Base-by-base conservation (phyloP, 2,888 invertebrate species). In the Sussaba pulchella region DNA sequence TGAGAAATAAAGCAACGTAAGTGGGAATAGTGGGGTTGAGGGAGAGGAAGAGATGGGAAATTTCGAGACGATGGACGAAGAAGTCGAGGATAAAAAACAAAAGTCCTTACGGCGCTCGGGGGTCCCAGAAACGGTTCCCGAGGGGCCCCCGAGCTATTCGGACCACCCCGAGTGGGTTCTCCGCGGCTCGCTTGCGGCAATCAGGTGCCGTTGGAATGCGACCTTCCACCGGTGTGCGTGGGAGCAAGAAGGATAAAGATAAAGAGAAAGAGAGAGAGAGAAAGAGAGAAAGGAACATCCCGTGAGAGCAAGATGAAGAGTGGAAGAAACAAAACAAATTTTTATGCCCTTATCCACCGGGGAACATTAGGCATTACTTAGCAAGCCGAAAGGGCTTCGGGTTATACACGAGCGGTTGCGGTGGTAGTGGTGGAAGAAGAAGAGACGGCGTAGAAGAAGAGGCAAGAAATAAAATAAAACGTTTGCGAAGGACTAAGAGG, bases 171-270 rank as follows among this genome's bases (percentile, higher is more conserved):
- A 87, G 88, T 85, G 83, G 66, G 47, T 36, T 41, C 41, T 79
- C 70, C 63, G 83, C 83, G 81, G 80, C 85, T 83, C 82, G 86
- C 88, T 87, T 85, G 85, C 85, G 87, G 90, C 90, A 90, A 89
- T 89, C 89, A 89, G 89, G 90, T 89, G 90, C 89, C 88, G 86
- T 86, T 87, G 89, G 89, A 89, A 89, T 89, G 89, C 88, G 89
- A 90, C 89, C 89, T 88, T 88, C 85, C 84, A 85, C 31, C 31
- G 31, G 31, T 31, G 31, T 31, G 31, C 31, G 31, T 5, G 31
- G 31, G 31, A 31, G 31, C 2, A 6, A 31, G 31, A 31, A 6
- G 6, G 31, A 31, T 2, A 31, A 31, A 31, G 31, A 31, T 5
- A 5, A 31, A 31, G 31, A 31, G 4, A n/a, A n/a, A n/a, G n/a